Conservation (phyloP, 2,888 invertebrate species). For the Spatulosminthurus flaviceps region DNA sequence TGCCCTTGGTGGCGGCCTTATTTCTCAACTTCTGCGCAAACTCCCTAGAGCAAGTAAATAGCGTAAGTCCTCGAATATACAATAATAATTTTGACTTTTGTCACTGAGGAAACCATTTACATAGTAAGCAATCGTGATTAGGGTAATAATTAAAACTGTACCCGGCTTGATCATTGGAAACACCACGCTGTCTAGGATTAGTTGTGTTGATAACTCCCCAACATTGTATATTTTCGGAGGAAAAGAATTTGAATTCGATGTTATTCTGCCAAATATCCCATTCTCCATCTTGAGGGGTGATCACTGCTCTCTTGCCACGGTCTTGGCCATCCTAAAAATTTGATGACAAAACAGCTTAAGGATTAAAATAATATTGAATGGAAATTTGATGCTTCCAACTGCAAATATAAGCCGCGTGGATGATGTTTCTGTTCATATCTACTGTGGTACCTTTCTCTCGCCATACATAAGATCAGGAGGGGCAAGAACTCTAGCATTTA, state of each 20-base stretch:
- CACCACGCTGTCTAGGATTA: neutral
- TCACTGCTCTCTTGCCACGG: slow-evolving; percentile 3
- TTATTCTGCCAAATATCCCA: slow-evolving; percentile 53
- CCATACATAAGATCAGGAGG: slow-evolving; percentile 43
- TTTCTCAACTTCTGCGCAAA: slow-evolving; percentile 16
- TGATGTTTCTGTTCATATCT: no score
- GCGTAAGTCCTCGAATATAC: no score
- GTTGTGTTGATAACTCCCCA: slow-evolving; percentile 50
- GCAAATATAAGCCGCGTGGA: no score
- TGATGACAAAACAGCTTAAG: no score
- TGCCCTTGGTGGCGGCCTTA: slow-evolving; percentile 30
- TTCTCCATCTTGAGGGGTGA: slow-evolving; percentile 5
- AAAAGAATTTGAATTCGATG: slow-evolving; percentile 38
- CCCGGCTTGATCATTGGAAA: slow-evolving; percentile 5
- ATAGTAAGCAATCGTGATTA: no score
- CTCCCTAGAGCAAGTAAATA: slow-evolving; percentile 15
- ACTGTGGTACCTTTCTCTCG: slow-evolving; percentile 9
- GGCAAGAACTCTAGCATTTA: slow-evolving; percentile 29
- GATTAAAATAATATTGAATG: no score
- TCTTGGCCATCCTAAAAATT: neutral
- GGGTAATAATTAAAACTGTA: no score
- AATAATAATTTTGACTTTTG: no score
- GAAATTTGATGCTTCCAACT: no score
- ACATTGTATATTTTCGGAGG: slow-evolving; percentile 11
- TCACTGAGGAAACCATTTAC: no score